phyloP scores from a whole-genome alignment of 2,113 vertebrate species.

The Euleptes europaea region DNA sequence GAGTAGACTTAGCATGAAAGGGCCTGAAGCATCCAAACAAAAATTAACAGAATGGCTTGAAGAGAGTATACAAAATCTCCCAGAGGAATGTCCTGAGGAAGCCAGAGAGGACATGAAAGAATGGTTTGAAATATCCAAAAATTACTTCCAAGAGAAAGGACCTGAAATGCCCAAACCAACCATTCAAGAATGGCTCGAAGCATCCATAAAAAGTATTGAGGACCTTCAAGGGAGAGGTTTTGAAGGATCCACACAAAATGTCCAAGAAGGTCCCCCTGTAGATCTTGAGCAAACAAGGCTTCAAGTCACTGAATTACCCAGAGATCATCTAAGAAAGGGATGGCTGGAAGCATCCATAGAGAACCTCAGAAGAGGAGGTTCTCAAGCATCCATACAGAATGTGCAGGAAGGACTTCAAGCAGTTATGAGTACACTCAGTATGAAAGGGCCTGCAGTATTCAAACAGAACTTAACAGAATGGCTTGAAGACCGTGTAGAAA shows the following conservation, averaged over 20 bases:
- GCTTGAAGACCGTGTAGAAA: not conserved
- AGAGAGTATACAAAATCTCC: not conserved
- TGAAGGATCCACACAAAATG: not conserved
- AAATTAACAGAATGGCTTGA: not conserved
- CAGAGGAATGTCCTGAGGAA: not conserved
- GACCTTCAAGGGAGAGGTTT: not conserved
- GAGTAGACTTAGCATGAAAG: not conserved
- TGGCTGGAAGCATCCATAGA: not conserved
- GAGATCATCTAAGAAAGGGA: not conserved
- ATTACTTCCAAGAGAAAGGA: not conserved
- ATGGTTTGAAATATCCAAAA: not conserved
- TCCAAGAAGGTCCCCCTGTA: no score
- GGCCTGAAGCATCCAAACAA: not conserved
- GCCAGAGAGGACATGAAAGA: not conserved
- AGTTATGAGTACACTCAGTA: not conserved
- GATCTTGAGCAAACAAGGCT: not conserved
- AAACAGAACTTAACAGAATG: not conserved
- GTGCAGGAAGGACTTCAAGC: not conserved
- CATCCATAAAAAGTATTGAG: not conserved
- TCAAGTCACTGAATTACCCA: not conserved
- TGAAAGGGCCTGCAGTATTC: no score
- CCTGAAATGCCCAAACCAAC: no score
- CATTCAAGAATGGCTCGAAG: not conserved
- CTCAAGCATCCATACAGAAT: not conserved
- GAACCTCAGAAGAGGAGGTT: not conserved